Evolutionary conservation across 2,888 invertebrate species (phyloP).

Genomic region (Galeopsomyia nigrocyanea): DNA sequence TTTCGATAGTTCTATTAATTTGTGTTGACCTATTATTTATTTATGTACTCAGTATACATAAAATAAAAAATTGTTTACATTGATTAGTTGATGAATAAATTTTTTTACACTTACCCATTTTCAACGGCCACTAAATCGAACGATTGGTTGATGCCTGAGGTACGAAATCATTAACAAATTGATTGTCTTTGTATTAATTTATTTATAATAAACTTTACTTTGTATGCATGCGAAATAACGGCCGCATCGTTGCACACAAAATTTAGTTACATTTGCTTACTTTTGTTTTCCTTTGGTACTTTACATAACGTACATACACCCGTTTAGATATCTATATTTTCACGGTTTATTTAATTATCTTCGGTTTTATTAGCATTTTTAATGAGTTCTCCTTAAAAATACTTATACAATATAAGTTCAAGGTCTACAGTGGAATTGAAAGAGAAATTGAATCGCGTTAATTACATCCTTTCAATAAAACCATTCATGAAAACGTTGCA

Average conservation of each 20-base stretch:
- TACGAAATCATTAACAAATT: too few relatives aligned
- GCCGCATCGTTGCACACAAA: slow-evolving; percentile 54
- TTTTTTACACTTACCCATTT: too few relatives aligned
- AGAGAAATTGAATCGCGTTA: too few relatives aligned
- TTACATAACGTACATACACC: slow-evolving; percentile 66
- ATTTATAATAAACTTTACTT: slow-evolving; percentile 66
- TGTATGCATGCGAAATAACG: slow-evolving; percentile 53
- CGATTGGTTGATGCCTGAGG: too few relatives aligned
- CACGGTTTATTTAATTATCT: slow-evolving; percentile 12
- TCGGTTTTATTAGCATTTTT: slow-evolving; percentile 4
- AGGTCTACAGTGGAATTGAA: too few relatives aligned
- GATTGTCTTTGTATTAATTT: slow-evolving; percentile 63
- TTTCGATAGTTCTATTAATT: slow-evolving; percentile 32
- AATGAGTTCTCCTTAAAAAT: not conserved
- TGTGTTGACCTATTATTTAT: slow-evolving; percentile 45
- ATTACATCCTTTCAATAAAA: too few relatives aligned
- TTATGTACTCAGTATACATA: slow-evolving; percentile 32
- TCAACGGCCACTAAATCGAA: too few relatives aligned
- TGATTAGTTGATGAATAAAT: slow-evolving; percentile 7
- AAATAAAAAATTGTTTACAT: slow-evolving; percentile 46
- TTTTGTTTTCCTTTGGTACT: slow-evolving; percentile 51
- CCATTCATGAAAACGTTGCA: too few relatives aligned
- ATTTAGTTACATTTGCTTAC: slow-evolving; percentile 59
- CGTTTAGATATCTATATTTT: slow-evolving; percentile 53
- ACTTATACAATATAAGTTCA: too few relatives aligned